A percentile compares a stretch with the other conserved stretches of the same genome.
These are phyloP conservation scores for Labia minor DNA, from an alignment of 2,888 invertebrate species.

Conservation along the genomic window DNA sequence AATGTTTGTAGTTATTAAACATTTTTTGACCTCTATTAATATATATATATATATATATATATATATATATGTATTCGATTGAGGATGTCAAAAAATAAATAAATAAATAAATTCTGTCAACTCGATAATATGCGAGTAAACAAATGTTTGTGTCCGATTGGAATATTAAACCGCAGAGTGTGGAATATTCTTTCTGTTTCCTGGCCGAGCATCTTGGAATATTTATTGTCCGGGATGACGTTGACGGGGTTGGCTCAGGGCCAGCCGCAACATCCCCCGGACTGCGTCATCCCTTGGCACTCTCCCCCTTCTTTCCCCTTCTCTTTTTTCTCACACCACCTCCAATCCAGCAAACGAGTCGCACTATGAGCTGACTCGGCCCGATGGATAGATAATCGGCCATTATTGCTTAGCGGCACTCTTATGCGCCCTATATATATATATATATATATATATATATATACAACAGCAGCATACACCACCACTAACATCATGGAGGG, in stretches of 20 bases:
- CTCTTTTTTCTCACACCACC: no score
- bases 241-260: neutral
- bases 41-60: no score
- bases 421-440: neutral
- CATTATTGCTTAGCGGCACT: slow-evolving; percentile 13
- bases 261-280: neutral
- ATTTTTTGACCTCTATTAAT: no score
- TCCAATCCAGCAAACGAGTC: no score
- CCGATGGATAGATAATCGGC: slow-evolving; percentile 1
- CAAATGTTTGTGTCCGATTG: neutral
- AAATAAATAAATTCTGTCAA: neutral
- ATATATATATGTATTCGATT: no score
- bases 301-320: neutral
- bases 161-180: neutral
- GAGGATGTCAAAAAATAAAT: no score
- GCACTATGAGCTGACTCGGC: neutral
- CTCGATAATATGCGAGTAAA: neutral
- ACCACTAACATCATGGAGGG: no score
- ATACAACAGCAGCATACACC: neutral
- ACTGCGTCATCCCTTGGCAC: neutral
- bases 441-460: neutral
- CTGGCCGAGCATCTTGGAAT: neutral
- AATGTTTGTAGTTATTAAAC: no score
- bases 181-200: neutral
- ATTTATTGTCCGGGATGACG: slow-evolving; percentile 1